phyloP scores from a whole-genome alignment of 2,888 invertebrate genomes.

The Eupsilia transversa region DNA sequence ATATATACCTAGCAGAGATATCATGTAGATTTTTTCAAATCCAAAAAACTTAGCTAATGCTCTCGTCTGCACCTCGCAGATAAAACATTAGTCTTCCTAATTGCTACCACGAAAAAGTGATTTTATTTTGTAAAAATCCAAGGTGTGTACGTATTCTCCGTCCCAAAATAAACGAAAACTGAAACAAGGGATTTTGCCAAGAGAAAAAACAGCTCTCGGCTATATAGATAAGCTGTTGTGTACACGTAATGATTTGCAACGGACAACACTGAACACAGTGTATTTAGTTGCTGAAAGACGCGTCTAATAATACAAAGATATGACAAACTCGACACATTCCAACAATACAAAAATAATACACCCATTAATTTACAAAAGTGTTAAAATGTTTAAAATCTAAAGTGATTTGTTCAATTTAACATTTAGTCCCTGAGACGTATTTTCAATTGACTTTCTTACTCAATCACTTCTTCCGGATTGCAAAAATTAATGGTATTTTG shows the following conservation, averaged over 20 bases:
- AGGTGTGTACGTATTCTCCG: slow-evolving; percentile 75
- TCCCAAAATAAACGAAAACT: slow-evolving; percentile 81
- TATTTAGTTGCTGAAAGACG: slow-evolving; percentile 72
- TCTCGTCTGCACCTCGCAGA: slow-evolving; percentile 30
- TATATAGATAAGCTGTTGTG: slow-evolving; percentile 57
- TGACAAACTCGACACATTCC: slow-evolving; percentile 69
- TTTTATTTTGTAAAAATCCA: slow-evolving; percentile 68
- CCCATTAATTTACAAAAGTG: slow-evolving; percentile 40
- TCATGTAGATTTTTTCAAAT: not conserved
- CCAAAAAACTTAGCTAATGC: slow-evolving; percentile 15
- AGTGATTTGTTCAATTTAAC: slow-evolving; percentile 35
- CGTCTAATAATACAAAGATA: slow-evolving; percentile 67
- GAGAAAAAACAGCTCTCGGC: slow-evolving; percentile 76
- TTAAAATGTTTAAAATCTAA: slow-evolving; percentile 31
- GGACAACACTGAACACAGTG: slow-evolving; percentile 61
- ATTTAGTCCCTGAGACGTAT: slow-evolving; percentile 18
- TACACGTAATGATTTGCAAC: slow-evolving; percentile 69
- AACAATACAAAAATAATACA: slow-evolving; percentile 53
- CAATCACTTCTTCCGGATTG: slow-evolving; percentile 35
- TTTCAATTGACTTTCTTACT: slow-evolving; percentile 31
- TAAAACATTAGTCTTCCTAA: slow-evolving; percentile 57
- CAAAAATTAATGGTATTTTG: slow-evolving; percentile 39
- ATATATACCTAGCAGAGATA: not conserved
- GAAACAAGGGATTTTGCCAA: slow-evolving; percentile 84
- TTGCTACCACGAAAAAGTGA: slow-evolving; percentile 61